Conservation (phyloP, 30 jellyfish, hydroid and myxozoan species). For the Aurelia sp. region DNA sequence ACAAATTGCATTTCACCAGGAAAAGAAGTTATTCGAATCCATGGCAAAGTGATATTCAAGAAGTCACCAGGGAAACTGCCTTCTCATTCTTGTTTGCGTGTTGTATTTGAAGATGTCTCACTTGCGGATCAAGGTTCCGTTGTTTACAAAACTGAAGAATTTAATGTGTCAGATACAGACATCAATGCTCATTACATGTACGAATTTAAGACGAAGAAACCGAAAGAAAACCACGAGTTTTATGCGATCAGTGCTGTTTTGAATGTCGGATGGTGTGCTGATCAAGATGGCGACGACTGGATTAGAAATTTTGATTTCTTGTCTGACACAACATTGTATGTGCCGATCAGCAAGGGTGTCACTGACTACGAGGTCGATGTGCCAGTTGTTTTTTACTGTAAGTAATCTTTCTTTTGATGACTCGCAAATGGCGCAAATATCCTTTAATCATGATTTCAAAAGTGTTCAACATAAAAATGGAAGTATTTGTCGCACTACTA, state of each 20-base stretch:
- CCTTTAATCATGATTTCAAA: too few relatives aligned
- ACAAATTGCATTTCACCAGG: constrained; percentile 16
- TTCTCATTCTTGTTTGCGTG: constrained; percentile 76
- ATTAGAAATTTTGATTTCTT: constrained; percentile 61
- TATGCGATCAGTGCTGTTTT: constrained; percentile 78
- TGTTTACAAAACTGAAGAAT: constrained; percentile 42
- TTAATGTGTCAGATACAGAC: constrained; percentile 44
- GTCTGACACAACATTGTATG: constrained; percentile 60
- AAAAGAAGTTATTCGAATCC: constrained; percentile 9
- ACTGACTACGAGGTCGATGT: constrained; percentile 64
- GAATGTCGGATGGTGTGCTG: constrained; percentile 85
- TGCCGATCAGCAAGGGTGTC: constrained; percentile 32
- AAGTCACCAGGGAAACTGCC: constrained; percentile 58
- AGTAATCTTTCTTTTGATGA: not conserved
- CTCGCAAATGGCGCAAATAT: too few relatives aligned
- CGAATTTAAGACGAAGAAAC: constrained; percentile 52
- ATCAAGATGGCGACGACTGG: constrained; percentile 32
- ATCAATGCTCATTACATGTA: constrained; percentile 37
- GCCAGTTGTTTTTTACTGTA: constrained; percentile 58
- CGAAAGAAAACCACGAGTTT: constrained; percentile 39
- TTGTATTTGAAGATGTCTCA: constrained; percentile 73
- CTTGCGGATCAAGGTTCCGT: constrained; percentile 70
- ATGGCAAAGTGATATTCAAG: constrained; percentile 49
- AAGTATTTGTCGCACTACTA: too few relatives aligned
- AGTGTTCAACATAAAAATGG: too few relatives aligned